Conservation (phyloP, 2,797 vertebrate genomes). For the Cygnus olor region DNA sequence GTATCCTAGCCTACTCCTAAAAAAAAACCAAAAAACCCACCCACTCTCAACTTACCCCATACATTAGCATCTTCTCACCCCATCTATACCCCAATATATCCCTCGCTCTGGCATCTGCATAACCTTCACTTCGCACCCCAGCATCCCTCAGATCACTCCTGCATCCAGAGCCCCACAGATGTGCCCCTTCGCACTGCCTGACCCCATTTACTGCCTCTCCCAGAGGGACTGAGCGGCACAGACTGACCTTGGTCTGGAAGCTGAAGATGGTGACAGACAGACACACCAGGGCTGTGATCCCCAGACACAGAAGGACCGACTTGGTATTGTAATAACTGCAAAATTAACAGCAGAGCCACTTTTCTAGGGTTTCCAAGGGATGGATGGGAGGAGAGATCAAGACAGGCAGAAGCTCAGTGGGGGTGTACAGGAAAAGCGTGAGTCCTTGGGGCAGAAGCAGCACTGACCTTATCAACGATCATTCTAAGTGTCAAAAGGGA, state of each 20-base stretch:
- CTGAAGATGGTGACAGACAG: conserved; percentile 90
- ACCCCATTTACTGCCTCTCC: neutral
- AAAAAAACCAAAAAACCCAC: neutral
- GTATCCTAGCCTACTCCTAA: neutral
- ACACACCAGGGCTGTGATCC: conserved; percentile 91
- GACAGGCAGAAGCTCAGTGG: neutral
- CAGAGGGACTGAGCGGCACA: neutral
- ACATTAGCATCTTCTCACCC: neutral
- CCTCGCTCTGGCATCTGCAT: neutral
- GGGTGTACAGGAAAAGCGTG: neutral
- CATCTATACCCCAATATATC: neutral
- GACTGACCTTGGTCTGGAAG: conserved; percentile 91
- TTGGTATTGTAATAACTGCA: conserved; percentile 91
- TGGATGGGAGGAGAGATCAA: neutral
- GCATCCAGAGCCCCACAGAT: neutral
- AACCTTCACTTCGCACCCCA: neutral
- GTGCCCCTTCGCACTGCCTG: neutral
- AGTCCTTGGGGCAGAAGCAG: rapidly evolving
- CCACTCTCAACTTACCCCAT: neutral
- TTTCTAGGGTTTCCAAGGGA: neutral
- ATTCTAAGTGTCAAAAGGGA: neutral
- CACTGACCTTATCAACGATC: rapidly evolving
- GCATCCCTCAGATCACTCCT: neutral
- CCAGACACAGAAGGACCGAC: conserved; percentile 90
- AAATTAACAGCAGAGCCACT: neutral